Evolutionary conservation across 2,888 invertebrate species (phyloP), one percentile per base, ranked within the genome.

Genomic region (Chydorus sphaericus): DNA sequence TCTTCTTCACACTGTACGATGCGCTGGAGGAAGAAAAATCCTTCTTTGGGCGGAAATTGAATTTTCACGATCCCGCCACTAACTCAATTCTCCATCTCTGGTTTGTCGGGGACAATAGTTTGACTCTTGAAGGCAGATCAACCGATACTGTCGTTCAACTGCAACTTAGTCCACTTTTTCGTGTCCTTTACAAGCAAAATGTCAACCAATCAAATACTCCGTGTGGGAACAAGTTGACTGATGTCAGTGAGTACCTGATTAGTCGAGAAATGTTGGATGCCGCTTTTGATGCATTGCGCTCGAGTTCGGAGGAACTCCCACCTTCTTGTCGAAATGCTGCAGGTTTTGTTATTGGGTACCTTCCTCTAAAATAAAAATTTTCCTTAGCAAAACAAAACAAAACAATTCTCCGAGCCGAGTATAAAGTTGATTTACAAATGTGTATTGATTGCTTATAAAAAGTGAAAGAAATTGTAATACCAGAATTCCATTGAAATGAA

Each of bases 21-120:
- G 52, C 52, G 4, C 33, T 52, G 20, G 33, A 52, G 14, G 33
- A 52, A 20, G 52, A 52, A 36, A 31, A 52, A 33, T 52, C 52
- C 0, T 36, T 52, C n/a, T 52, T 36, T 37, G 52, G 52, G 16
- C 31, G 52, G 52, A 52, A 52, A 29, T 37, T 52, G 10, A 20
- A 16, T 10, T 36, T 52, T 36, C 26, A 37, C 23, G 44, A 44
- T 23, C 6, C 28, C 5, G 44, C 26, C 14, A 14, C 16, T n/a
- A 28, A 28, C 8, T 28, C 14, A 23, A 44, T 14, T 44, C 23
- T 44, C 23, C 20, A 26, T 44, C 20, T 44, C 23, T 44, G 44
- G 44, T 44, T 44, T 44, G 44, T 44, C 5, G 44, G 44, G 10
- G 44, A 44, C 26, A 44, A 44, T 20, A 28, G 44, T 6, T 44